Conservation (phyloP, 2,113 vertebrate genomes). For the Ictidomys tridecemlineatus region DNA sequence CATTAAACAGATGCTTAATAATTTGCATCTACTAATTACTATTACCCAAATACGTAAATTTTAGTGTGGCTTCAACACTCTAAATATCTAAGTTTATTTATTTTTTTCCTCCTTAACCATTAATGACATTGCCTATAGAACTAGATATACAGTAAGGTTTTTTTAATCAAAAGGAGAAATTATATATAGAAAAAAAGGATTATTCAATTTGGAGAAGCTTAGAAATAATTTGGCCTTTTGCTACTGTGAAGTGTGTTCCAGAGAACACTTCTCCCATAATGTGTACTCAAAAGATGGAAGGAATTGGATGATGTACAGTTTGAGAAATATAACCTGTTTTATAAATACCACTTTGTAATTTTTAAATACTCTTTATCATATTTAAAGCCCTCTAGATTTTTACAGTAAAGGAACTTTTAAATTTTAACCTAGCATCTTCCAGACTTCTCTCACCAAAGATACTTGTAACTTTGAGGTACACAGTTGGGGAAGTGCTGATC, state of each 20-base stretch:
- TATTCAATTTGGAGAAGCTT: neutral
- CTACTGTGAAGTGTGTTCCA: neutral
- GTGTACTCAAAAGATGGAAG: neutral
- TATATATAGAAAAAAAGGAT: neutral
- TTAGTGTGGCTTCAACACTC: neutral
- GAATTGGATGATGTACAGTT: neutral
- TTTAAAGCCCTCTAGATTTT: neutral
- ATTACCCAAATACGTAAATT: neutral
- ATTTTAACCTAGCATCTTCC: neutral
- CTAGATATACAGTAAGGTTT: neutral
- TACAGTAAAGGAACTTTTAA: neutral
- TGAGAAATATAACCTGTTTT: neutral
- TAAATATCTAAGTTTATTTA: neutral
- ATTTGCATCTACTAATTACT: neutral
- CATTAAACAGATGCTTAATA: neutral
- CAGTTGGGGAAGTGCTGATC: neutral
- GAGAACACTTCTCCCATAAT: neutral
- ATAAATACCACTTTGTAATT: neutral
- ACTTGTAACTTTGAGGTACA: neutral
- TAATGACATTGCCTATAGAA: neutral
- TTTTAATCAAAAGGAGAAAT: conserved; percentile 28
- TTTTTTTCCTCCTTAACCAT: neutral
- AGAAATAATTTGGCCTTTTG: conserved; percentile 15
- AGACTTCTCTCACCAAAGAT: neutral
- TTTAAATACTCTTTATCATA: neutral